Base-by-base conservation (phyloP, 2,797 vertebrate genomes). In the Acipenser transmontanus region DNA sequence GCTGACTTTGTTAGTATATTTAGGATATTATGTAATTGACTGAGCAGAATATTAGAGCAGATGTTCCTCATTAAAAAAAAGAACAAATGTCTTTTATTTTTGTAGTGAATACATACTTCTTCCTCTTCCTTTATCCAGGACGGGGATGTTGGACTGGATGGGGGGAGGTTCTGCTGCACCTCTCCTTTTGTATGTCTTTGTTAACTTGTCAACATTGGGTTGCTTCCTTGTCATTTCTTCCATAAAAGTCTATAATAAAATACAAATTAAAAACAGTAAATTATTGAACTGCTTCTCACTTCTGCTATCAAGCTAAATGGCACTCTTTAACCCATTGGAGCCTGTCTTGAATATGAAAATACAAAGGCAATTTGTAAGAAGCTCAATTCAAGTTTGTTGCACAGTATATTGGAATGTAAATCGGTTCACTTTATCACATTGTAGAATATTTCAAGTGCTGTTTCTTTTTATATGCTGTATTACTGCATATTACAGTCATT, bases 221-320 rank as follows among this genome's bases (percentile, higher is more conserved):
- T 99, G 97, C 79, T 99, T 99, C 86, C 95, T 93, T 75, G 97
- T 99, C 96, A 99, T 99, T 92, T 99, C 97, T 80, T 99, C 97
- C 97, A 99, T 97, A 78, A 99, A 99, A 0, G 79, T 89, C 97
- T 99, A 78, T 70, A 84, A 77, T 7, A 50, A 64, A 65, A 59
- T 62, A 50, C 9, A 57, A 57, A n/a, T 57, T 11, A n/a, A 13
- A 57, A 57, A 57, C 12, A 11, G 34, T 34, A 34, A 34, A 34
- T 34, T 17, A 17, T 17, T 17, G 17, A 17, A 17, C 17, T 34
- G 34, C 34, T 34, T 34, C 34, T 34, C 34, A 34, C 34, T 34
- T 34, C 4, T 34, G 34, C 2, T 34, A 34, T 34, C 34, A 34
- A 34, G 34, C 34, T 34, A 34, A 34, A 4, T 34, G 2, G 34